Conservation (phyloP, 2,888 invertebrate species). For the Candidula unifasciata region DNA sequence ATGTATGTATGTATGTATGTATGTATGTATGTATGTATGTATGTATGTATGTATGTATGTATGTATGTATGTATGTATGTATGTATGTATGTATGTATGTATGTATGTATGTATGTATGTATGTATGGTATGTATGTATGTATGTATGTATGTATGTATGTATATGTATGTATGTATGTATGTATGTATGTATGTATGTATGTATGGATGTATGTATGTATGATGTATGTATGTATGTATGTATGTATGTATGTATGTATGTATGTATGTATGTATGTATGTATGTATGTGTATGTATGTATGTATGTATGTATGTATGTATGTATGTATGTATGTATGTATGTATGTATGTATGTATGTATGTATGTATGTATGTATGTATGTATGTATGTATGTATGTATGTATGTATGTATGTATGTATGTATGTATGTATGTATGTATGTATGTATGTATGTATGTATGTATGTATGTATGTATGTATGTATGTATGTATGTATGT, state of each 20-base stretch:
- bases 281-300: too few relatives aligned
- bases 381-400: too few relatives aligned
- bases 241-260: background rate
- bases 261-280: too few relatives aligned
- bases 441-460: too few relatives aligned
- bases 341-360: too few relatives aligned
- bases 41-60: slow-evolving; percentile 10
- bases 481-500: too few relatives aligned
- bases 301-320: too few relatives aligned
- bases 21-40: slow-evolving; percentile 13
- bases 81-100: slow-evolving; percentile 10
- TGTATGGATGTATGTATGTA: slow-evolving; percentile 16
- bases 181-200: background rate
- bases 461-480: too few relatives aligned
- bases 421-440: too few relatives aligned
- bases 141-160: slow-evolving; percentile 13
- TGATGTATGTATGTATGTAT: slow-evolving; percentile 16
- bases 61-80: slow-evolving; percentile 13
- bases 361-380: too few relatives aligned
- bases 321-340: too few relatives aligned
- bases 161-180: slow-evolving; percentile 3
- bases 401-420: too few relatives aligned
- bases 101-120: slow-evolving; percentile 13
- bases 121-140: slow-evolving; percentile 18
- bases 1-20: background rate